Base-by-base conservation (phyloP, 2,888 invertebrate species). In the Stenurella melanura region DNA sequence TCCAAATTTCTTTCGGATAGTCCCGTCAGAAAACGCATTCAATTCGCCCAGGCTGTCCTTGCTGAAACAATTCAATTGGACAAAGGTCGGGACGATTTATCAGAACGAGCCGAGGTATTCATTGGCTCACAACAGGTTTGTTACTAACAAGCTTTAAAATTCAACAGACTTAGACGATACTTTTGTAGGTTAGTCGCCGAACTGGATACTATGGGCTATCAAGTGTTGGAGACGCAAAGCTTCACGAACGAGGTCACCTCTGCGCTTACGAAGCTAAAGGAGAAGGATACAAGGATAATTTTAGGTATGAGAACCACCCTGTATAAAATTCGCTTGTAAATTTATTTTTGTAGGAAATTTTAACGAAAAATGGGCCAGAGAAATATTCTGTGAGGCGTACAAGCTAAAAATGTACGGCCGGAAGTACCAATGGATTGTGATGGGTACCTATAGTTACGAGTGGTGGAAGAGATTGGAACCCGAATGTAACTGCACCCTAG, bases 1-100 rank as follows among this genome's bases (percentile, higher is more conserved):
- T 89, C 98, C 98, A 10, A 97, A 98, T 90, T 98, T 98, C 92
- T 98, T 97, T 91, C 94, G 98, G 68, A 96, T 98, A 79, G 98
- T 98, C 19, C 98, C 98, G 0, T 97, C 97, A 72, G 98, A 98
- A 89, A 97, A 96, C 87, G 98, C 98, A 68, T 98, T 98, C 91
- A 98, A 98, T 90, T 93, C 95, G 19, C 98, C 98, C 0, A 92
- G 98, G 34, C 93, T 98, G 73, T 94, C 96, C 6, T 91, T 99
- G 42, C 92, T 99, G 81, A 93, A 94, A 87, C 94, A 95, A 85
- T 99, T 97, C 91, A 98, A 98, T 90, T 99, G 99, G 99, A 98
- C 97, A 0, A 91, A 96, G 77, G 98, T 99, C 50, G 99, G 98
- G 1, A 99, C 98, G 1, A 94, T 99, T 80, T 99, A 98, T 89